These are phyloP conservation scores for Calliopsis andreniformis DNA, from an alignment of 1,140 invertebrate genomes.

Conservation along the genomic window DNA sequence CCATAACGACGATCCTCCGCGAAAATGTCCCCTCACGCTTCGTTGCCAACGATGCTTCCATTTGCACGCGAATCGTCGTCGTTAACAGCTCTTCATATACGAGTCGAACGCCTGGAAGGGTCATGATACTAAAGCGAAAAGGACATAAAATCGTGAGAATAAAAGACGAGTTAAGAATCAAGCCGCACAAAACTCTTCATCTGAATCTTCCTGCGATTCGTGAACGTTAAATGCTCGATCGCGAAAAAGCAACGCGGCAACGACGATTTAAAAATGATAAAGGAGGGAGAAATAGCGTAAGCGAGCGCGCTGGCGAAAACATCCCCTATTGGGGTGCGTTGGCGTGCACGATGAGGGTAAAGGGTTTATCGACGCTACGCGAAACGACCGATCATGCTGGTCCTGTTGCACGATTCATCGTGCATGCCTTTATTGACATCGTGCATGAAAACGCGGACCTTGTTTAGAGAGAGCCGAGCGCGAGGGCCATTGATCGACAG, in stretches of 20 bases:
- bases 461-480: slow-evolving; percentile 17
- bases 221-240: too few species aligned
- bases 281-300: background rate
- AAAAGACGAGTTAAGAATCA: background rate
- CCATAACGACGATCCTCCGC: background rate
- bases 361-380: background rate
- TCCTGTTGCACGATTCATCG: slow-evolving; percentile 25
- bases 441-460: slow-evolving; percentile 24
- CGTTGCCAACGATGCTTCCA: background rate
- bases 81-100: too few species aligned
- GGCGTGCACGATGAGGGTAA: background rate
- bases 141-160: too few species aligned
- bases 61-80: too few species aligned
- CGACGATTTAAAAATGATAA: background rate
- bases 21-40: background rate
- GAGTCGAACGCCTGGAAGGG: too few species aligned
- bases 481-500: background rate
- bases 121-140: too few species aligned
- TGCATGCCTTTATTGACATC: slow-evolving; percentile 25
- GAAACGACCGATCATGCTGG: background rate
- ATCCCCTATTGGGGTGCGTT: background rate
- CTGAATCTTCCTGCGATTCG: too few species aligned
- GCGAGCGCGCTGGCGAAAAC: background rate
- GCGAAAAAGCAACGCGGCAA: background rate
- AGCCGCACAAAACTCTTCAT: background rate